phyloP scores from a whole-genome alignment of 1,140 invertebrate genomes.

The Lepidurus apus region DNA sequence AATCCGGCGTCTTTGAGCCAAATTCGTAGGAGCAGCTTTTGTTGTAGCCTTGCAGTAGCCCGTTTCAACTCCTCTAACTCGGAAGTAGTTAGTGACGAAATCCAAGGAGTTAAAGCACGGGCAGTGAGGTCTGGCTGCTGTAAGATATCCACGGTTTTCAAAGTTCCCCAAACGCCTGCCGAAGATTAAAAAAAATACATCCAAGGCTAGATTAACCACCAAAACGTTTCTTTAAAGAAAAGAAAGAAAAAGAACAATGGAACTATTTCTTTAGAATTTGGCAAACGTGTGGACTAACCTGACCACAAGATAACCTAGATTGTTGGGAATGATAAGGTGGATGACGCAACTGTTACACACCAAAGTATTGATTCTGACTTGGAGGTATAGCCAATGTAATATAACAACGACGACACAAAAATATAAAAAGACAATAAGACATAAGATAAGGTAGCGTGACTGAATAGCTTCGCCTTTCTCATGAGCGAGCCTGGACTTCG shows the following conservation, averaged over 20 bases:
- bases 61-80: slow-evolving; percentile 13
- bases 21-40: slow-evolving; percentile 69
- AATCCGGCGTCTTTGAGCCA: slow-evolving; percentile 69
- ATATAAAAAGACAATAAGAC: not conserved
- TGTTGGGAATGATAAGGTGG: not conserved
- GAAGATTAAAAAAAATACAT: not conserved
- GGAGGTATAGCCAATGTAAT: not conserved
- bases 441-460: not conserved
- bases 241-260: too few species aligned
- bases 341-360: not conserved
- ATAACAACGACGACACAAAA: not conserved
- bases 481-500: not conserved
- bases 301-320: not conserved
- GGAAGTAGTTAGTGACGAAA: not conserved
- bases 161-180: not conserved
- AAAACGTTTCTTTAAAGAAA: not conserved
- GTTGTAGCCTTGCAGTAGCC: slow-evolving; percentile 52
- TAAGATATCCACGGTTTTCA: slow-evolving; percentile 1
- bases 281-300: not conserved
- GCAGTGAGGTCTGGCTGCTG: not conserved
- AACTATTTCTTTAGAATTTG: not conserved
- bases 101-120: not conserved
- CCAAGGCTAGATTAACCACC: not conserved
- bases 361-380: not conserved
- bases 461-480: not conserved